A percentile compares a stretch with the other conserved stretches of the same genome.
Evolutionary conservation across 1,140 invertebrate species (phyloP).

Genomic region (Apis florea): DNA sequence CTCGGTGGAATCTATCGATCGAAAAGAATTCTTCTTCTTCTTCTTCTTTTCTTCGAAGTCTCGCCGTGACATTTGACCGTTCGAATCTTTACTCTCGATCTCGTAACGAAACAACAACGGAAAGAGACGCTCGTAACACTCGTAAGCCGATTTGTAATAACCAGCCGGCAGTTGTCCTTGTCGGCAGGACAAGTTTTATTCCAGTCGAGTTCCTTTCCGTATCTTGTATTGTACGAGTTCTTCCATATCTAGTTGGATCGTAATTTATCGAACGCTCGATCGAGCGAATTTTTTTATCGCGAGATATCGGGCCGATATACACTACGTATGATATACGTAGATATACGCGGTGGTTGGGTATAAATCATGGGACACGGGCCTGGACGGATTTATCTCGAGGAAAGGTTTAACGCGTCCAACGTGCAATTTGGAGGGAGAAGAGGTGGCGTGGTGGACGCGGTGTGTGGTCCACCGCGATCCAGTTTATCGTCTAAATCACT

Average conservation of each 20-base stretch:
- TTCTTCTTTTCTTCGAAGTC: too few relatives aligned
- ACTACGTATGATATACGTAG: too few relatives aligned
- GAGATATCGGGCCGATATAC: conserved; percentile 15
- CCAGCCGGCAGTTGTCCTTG: conserved; percentile 34
- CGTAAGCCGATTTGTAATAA: too few relatives aligned
- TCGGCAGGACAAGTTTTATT: conserved; percentile 53
- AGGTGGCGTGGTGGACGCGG: conserved; percentile 11
- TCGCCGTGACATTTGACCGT: conserved; percentile 34
- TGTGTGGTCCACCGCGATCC: conserved; percentile 52
- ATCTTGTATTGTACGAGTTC: conserved; percentile 17
- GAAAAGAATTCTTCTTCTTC: too few relatives aligned
- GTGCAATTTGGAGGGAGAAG: conserved; percentile 50
- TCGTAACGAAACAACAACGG: conserved; percentile 18
- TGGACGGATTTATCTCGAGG: conserved; percentile 34
- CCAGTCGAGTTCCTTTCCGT: conserved; percentile 49
- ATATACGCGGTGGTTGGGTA: neutral
- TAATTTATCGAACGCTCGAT: conserved; percentile 27
- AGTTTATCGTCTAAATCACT: conserved; percentile 63
- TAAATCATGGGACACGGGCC: conserved; percentile 54
- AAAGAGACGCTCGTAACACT: conserved; percentile 11
- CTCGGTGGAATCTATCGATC: too few relatives aligned
- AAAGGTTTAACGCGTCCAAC: conserved; percentile 43
- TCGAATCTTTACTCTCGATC: conserved; percentile 11
- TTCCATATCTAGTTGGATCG: neutral
- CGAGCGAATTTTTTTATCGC: conserved; percentile 33